Conservation (phyloP, 1,140 invertebrate species). For the Lethocerus indicus region DNA sequence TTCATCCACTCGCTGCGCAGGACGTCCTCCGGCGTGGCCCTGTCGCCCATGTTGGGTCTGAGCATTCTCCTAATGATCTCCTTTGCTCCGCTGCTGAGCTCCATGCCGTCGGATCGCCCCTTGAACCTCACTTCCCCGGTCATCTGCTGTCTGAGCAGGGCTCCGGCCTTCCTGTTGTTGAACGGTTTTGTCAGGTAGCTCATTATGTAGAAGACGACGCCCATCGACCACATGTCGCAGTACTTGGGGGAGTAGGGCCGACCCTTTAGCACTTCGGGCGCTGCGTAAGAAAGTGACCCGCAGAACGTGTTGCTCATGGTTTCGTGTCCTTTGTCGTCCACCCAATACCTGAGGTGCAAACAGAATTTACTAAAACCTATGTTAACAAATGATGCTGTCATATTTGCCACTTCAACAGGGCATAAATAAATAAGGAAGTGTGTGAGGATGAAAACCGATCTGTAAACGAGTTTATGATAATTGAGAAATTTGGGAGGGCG, state of each 20-base stretch:
- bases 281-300: constrained; percentile 48
- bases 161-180: constrained; percentile 5
- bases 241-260: constrained; percentile 41
- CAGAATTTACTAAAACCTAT: too few species aligned
- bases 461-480: too few species aligned
- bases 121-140: constrained; percentile 2
- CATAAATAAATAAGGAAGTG: too few species aligned
- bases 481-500: too few species aligned
- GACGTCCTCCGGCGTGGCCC: constrained; percentile 35
- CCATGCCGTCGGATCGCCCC: neutral
- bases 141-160: constrained; percentile 8
- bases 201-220: constrained; percentile 48
- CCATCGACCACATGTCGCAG: constrained; percentile 50
- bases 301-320: constrained; percentile 42
- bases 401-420: too few species aligned
- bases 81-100: constrained; percentile 40
- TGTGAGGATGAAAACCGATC: too few species aligned
- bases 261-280: constrained; percentile 47
- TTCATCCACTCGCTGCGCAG: constrained; percentile 32
- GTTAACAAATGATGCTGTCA: too few species aligned
- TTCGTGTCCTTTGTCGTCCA: constrained; percentile 30
- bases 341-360: constrained; percentile 3
- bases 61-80: constrained; percentile 34
- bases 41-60: constrained; percentile 39
- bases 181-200: constrained; percentile 38